Evolutionary conservation across 1,140 invertebrate species (phyloP), one percentile per base, ranked within the genome.

Genomic region (Teleogryllus occipitalis): DNA sequence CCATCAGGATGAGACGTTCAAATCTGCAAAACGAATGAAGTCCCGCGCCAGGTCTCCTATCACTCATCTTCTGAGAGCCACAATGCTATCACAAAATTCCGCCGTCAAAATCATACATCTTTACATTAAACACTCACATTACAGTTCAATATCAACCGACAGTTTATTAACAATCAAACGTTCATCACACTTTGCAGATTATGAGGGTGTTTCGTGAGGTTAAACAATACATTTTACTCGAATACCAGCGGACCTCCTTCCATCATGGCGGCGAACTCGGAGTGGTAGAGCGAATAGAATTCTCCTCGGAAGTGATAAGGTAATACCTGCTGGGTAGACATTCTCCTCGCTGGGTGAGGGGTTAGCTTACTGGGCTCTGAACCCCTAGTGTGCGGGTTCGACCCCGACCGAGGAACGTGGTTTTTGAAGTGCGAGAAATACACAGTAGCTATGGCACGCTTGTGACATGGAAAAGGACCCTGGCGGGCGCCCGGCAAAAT

Each of bases 51-150:
- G 81, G 15, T 83, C 87, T 86, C 82, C 87, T 87, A 85, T 88
- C 86, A 85, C 85, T 87, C 87, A 88, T 88, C 79, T 79, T 79
- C 78, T 47, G 22, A 81, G 39, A 12, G 48, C 46, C 89, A 89
- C 89, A 87, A 86, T 88, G 87, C 88, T 88, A 89, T 90, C 88
- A 87, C 87, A 87, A 89, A 88, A 86, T 88, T 87, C 85, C 84
- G 83, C 83, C 82, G 84, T 83, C 85, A 85, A 86, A 84, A 82
- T 83, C 81, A 82, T 85, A 86, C 88, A 89, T 89, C 88, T 86
- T 86, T 84, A 81, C 80, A 81, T 85, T 86, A 86, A 85, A 88
- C 84, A 82, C 84, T 83, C 82, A 87, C 83, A 83, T 83, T 80
- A 84, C 84, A 83, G 77, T 86, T 82, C 81, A 83, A 84, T 82